Base-by-base conservation (phyloP, 2,888 invertebrate species). In the Caenorhabditis doughertyi region DNA sequence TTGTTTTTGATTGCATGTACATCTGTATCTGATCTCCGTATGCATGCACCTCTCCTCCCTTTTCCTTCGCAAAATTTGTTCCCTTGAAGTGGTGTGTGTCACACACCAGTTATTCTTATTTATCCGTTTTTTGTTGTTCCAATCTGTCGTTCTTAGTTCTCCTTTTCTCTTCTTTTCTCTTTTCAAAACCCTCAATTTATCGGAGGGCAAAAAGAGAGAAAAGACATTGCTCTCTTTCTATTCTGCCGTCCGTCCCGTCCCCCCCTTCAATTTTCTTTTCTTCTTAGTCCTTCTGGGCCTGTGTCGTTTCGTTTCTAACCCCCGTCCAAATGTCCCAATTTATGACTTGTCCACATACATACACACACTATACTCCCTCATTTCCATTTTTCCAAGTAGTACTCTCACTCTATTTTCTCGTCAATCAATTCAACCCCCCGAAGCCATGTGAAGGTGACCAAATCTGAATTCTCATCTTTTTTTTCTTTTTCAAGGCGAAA, bases 301-400 rank as follows among this genome's bases (percentile, higher is more conserved):
- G 13, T 18, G 23, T 25, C 51, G 25, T 25, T 51, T 51, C 51
- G 25, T 25, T 29, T 35, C 32, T 13, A 16, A 2, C 13, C 39
- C 42, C 42, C 60, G 9, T 51, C 65, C 65, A 65, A 73, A 73
- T 73, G 72, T 64, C 64, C 62, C 73, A 65, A 74, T 74, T 74
- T 74, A 74, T 74, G 73, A 65, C 55, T 72, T 62, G 60, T 51
- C 58, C 35, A 16, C 44, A 25, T 39, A 55, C 25, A 29, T 25
- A 16, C 44, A 25, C 49, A 55, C 25, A 29, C 21, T 39, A 44
- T 47, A 73, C 64, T 55, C 65, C 32, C 65, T 74, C 56, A 74
- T 74, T 74, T 74, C 74, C 56, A 74, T 74, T 74, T 74, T 65
- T 64, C 65, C 25, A 55, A 55, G 55, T 32, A 47, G 16, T 23